A percentile compares a stretch with the other conserved stretches of the same genome.
Conservation (phyloP, 2,113 vertebrate genomes). For the Polypterus bichir region DNA sequence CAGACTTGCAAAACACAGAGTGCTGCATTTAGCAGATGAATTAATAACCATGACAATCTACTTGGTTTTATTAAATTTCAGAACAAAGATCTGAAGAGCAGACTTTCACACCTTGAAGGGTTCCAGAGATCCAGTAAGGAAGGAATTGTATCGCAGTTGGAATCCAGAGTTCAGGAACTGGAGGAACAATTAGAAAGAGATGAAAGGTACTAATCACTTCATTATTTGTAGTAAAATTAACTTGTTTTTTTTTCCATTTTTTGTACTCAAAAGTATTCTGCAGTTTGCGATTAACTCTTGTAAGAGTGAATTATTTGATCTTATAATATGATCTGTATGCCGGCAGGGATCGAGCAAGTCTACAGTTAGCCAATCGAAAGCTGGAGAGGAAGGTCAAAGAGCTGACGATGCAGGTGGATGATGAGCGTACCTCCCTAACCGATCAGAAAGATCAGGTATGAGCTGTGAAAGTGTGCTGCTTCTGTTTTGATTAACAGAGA, state of each 20-base stretch:
- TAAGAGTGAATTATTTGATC: no score
- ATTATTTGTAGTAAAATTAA: no score
- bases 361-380: conserved; percentile 78
- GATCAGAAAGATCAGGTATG: conserved; percentile 89
- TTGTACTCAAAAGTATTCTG: no score
- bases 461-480: background rate
- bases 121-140: conserved; percentile 85
- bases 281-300: no score
- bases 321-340: no score
- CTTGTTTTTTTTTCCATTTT: no score
- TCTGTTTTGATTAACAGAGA: background rate
- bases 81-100: conserved; percentile 87
- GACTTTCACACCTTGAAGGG: conserved; percentile 73
- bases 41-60: no score
- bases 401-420: conserved; percentile 85
- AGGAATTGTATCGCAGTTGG: conserved; percentile 76
- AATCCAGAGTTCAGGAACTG: conserved; percentile 74
- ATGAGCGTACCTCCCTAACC: conserved; percentile 75
- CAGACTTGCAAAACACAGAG: no score
- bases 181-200: conserved; percentile 79
- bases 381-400: conserved; percentile 92
- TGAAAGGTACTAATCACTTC: conserved; percentile 58
- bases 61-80: conserved; percentile 22
- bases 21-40: no score
- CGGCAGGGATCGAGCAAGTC: conserved; percentile 70